These are phyloP conservation scores for Antechinus flavipes DNA, from an alignment of 2,113 vertebrate genomes.

Conservation along the genomic window DNA sequence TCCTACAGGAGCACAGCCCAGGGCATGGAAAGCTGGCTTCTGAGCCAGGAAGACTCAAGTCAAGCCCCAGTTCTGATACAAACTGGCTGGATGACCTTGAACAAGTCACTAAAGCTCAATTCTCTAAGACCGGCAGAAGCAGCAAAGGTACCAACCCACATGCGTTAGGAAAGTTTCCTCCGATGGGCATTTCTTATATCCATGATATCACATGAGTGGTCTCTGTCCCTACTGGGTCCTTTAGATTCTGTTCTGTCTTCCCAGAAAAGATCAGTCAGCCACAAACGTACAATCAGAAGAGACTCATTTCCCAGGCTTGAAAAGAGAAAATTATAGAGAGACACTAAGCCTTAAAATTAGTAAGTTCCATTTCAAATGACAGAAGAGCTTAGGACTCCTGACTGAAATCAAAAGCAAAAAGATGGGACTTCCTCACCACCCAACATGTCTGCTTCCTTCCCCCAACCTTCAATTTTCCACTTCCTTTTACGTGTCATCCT, in stretches of 20 bases:
- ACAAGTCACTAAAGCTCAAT: neutral
- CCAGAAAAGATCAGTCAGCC: neutral
- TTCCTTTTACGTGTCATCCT: neutral
- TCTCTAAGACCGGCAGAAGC: neutral
- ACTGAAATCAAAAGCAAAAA: neutral
- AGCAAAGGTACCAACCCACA: neutral
- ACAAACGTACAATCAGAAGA: neutral
- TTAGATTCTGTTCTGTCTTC: neutral
- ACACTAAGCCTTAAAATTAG: conserved; percentile 32
- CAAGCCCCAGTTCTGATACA: neutral
- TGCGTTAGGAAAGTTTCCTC: neutral
- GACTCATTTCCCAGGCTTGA: neutral
- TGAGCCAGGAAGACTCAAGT: neutral
- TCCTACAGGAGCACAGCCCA: neutral
- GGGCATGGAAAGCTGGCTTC: neutral
- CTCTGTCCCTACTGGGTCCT: neutral
- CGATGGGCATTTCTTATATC: neutral
- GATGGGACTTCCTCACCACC: neutral
- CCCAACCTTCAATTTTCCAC: neutral
- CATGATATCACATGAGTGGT: neutral
- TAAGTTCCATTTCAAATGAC: conserved; percentile 26
- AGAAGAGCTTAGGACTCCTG: neutral
- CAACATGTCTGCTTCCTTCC: neutral
- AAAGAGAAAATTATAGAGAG: conserved; percentile 20
- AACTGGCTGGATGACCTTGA: neutral